Evolutionary conservation across 35 echinoderm and acorn worm species (phyloP).

Genomic region (Stichopus chloronotus): DNA sequence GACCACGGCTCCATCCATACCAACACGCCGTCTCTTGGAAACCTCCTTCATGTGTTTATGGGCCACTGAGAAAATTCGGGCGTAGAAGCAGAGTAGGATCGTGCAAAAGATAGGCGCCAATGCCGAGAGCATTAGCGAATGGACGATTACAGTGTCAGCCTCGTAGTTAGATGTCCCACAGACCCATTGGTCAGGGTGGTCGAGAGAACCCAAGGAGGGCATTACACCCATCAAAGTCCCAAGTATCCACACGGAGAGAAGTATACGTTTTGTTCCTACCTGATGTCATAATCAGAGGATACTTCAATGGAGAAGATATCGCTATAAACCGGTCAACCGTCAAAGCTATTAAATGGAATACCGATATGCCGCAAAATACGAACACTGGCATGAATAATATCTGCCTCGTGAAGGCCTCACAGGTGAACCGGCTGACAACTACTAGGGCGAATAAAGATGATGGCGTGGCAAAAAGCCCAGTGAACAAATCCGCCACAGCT

Average conservation of each 20-base stretch:
- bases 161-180: not conserved
- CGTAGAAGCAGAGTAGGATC: not conserved
- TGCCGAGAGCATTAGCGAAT: not conserved
- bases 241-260: not conserved
- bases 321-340: constrained; percentile 48
- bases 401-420: not conserved
- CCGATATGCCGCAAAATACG: not conserved
- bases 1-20: not conserved
- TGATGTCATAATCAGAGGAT: not conserved
- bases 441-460: not conserved
- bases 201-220: not conserved
- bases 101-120: not conserved
- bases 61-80: not conserved
- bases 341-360: constrained; percentile 15
- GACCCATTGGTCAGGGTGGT: not conserved
- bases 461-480: not conserved
- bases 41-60: not conserved
- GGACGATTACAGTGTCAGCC: not conserved
- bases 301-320: not conserved
- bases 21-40: not conserved
- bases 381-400: constrained; percentile 2
- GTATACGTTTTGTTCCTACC: not conserved
- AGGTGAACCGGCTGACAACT: not conserved
- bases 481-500: not conserved
- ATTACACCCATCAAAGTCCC: not conserved